Conservation (phyloP, 2,888 invertebrate genomes). For the Sympetrum striolatum region DNA sequence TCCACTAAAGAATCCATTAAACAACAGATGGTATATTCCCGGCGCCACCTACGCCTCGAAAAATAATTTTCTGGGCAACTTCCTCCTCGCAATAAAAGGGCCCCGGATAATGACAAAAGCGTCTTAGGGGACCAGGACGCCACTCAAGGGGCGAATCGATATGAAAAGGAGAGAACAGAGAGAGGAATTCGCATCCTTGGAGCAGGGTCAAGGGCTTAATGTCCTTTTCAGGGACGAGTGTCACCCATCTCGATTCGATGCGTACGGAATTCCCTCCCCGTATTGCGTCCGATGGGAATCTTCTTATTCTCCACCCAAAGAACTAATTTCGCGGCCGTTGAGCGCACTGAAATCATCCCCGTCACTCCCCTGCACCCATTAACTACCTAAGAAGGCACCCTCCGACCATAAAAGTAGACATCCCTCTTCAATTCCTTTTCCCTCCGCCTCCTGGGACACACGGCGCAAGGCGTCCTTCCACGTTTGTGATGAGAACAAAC, state of each 20-base stretch:
- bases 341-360: background rate
- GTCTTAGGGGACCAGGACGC: background rate
- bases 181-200: background rate
- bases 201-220: background rate
- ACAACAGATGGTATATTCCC: too few relatives aligned
- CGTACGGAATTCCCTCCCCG: background rate
- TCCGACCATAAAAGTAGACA: background rate
- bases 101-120: background rate
- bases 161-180: background rate
- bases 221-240: background rate
- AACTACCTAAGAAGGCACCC: background rate
- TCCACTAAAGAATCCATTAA: too few relatives aligned
- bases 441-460: background rate
- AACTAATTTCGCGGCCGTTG: background rate
- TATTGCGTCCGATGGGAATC: background rate
- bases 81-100: background rate
- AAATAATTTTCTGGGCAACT: background rate
- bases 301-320: background rate
- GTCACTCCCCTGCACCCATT: background rate
- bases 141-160: background rate
- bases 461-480: background rate
- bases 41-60: background rate
- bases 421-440: background rate
- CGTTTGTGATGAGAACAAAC: background rate
- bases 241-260: background rate